Conservation (phyloP, 2,888 invertebrate species). For the Coleophora deauratella region DNA sequence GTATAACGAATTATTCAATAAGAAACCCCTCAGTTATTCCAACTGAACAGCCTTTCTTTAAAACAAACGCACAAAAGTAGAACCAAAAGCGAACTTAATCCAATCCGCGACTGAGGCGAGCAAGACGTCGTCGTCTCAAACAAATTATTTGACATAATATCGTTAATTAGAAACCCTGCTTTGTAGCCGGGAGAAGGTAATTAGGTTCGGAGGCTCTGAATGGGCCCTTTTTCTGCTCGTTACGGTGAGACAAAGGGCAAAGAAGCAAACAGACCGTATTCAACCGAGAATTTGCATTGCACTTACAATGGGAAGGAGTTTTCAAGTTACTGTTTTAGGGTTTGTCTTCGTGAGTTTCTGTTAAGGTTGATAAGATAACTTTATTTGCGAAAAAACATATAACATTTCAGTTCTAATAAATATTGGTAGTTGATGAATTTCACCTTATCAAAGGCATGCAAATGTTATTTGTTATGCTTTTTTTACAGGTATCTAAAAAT, state of each 20-base stretch:
- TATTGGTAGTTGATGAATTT: too few relatives aligned
- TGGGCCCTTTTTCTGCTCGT: slow-evolving; percentile 73
- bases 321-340: slow-evolving; percentile 30
- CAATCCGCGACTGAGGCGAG: slow-evolving; percentile 54
- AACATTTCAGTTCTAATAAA: too few relatives aligned
- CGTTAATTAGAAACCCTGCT: slow-evolving; percentile 72
- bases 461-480: too few relatives aligned
- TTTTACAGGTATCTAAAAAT: too few relatives aligned
- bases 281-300: slow-evolving; percentile 56
- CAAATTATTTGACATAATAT: slow-evolving; percentile 75
- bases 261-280: slow-evolving; percentile 68
- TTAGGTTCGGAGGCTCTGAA: slow-evolving; percentile 72
- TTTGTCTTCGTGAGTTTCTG: slow-evolving; percentile 14
- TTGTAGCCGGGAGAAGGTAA: slow-evolving; percentile 64
- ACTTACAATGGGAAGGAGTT: slow-evolving; percentile 47
- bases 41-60: slow-evolving; percentile 28
- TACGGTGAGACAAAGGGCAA: slow-evolving; percentile 68
- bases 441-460: too few relatives aligned
- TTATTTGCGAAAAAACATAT: too few relatives aligned
- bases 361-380: slow-evolving; percentile 25
- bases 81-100: slow-evolving; percentile 59
- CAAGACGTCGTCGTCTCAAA: slow-evolving; percentile 66
- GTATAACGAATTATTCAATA: background rate
- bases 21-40: too few relatives aligned
- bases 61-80: slow-evolving; percentile 45